phyloP scores from a whole-genome alignment of 2,888 invertebrate genomes.

The Serrognathus titanus region DNA sequence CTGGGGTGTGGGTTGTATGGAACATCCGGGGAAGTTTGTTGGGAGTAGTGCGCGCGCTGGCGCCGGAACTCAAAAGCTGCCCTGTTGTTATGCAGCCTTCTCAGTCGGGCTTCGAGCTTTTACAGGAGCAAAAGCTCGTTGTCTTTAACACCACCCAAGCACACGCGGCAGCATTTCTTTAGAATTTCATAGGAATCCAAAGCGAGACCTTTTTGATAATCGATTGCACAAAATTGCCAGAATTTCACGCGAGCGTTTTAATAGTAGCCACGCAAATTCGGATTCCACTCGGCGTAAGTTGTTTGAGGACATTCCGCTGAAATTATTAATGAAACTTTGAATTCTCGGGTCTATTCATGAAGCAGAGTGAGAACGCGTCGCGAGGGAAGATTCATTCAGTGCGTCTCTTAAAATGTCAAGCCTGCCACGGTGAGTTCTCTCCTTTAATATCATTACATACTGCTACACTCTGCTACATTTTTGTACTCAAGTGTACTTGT shows the following conservation, averaged over 20 bases:
- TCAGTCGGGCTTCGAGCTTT: conserved; percentile 36
- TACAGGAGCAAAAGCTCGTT: conserved; percentile 15
- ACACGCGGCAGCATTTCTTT: not conserved
- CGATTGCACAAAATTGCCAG: too few species aligned
- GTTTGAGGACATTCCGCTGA: conserved; percentile 24
- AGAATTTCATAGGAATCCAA: not conserved
- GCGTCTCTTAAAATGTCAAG: not conserved
- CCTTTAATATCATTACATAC: not conserved
- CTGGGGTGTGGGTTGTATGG: conserved; percentile 31
- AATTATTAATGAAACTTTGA: conserved; percentile 30
- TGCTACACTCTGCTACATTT: too few species aligned
- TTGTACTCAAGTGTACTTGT: too few species aligned
- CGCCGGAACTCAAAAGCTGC: conserved; percentile 31
- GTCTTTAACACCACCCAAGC: not conserved
- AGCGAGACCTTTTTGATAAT: too few species aligned
- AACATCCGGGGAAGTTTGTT: conserved; percentile 35
- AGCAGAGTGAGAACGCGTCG: conserved; percentile 1
- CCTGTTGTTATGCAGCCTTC: conserved; percentile 34
- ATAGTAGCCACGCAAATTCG: too few species aligned
- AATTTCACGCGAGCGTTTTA: too few species aligned
- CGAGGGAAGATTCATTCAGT: not conserved
- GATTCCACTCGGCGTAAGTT: conserved; percentile 17
- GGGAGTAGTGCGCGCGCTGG: conserved; percentile 34
- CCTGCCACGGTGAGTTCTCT: not conserved
- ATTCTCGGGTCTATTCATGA: conserved; percentile 14